Conservation (phyloP, 2,888 invertebrate genomes). For the Auanema freiburgensis region DNA sequence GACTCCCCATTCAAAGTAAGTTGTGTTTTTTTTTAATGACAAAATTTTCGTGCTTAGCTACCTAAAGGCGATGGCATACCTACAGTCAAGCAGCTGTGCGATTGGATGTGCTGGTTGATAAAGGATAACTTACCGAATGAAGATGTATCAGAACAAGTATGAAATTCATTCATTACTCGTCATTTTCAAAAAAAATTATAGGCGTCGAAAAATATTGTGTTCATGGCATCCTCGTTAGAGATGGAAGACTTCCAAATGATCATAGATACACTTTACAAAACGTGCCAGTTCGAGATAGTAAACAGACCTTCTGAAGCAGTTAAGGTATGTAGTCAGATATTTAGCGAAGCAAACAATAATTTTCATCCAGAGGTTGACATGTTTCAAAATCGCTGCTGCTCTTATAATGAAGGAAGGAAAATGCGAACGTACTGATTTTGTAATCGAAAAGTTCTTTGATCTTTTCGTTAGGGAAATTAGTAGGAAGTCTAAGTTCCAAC, state of each 20-base stretch:
- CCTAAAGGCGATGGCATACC: neutral
- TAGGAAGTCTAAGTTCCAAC: constrained; percentile 28
- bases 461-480: constrained; percentile 51
- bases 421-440: constrained; percentile 9
- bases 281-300: constrained; percentile 46
- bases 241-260: constrained; percentile 28
- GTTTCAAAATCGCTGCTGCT: constrained; percentile 55
- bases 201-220: constrained; percentile 45
- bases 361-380: constrained; percentile 38
- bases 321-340: constrained; percentile 23
- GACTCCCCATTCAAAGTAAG: constrained; percentile 4
- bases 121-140: constrained; percentile 28
- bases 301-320: constrained; percentile 34
- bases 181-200: no score
- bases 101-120: constrained; percentile 41
- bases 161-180: neutral
- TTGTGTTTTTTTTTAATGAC: neutral
- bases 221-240: constrained; percentile 17
- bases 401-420: constrained; percentile 29
- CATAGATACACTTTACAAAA: constrained; percentile 31
- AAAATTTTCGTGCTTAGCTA: neutral
- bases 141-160: constrained; percentile 39
- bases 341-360: no score
- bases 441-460: constrained; percentile 41
- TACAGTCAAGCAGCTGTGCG: constrained; percentile 17